Base-by-base conservation (phyloP, 2,797 vertebrate genomes). In the Pseudopleuronectes americanus region DNA sequence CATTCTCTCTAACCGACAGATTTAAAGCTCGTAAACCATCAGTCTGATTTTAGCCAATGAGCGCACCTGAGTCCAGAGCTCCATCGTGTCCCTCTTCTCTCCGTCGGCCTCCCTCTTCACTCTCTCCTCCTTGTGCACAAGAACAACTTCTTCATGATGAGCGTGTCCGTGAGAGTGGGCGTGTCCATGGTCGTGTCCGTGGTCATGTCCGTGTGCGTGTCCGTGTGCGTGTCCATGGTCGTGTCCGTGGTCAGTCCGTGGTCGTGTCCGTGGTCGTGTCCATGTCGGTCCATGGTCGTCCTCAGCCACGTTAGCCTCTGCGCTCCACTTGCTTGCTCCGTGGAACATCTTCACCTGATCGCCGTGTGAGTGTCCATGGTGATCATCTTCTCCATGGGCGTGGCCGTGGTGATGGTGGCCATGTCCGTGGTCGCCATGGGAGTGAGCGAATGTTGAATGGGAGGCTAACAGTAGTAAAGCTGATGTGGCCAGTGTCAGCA, bases 21-120 rank as follows among this genome's bases (percentile, higher is more conserved):
- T 26, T 14, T 24, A 12, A 43, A 23, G 51, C 14, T 6, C 3
- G 0, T 8, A 26, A 23, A 21, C 16, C n/a, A 17, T 9, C 41
- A 4, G 38, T 31, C 36, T 8, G 17, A 45, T 7, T 45, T 6
- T 19, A 16, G 57, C 52, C 9, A 1, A 3, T n/a, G 31, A 53
- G 2, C 81, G 22, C 17, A 97, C 96, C 92, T 98, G 96, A 43
- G 90, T 94, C 96, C 97, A 97, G 14, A 97, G 94, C 75, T 95
- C 93, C 83, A 96, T 22, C 14, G 79, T 76, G 86, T 94, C 91
- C 76, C 95, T 90, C 82, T 91, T 94, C 74, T 89, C 89, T 31
- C 38, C 10, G 38, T 41, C 38, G 38, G 3, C 38, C 38, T 71
- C 81, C 80, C 28, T 8, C 28, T 31, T 31, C 28, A 31, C 38